A percentile compares a stretch with the other conserved stretches of the same genome.
Evolutionary conservation across 1,140 invertebrate species (phyloP).

Genomic region (Teleogryllus occipitalis): DNA sequence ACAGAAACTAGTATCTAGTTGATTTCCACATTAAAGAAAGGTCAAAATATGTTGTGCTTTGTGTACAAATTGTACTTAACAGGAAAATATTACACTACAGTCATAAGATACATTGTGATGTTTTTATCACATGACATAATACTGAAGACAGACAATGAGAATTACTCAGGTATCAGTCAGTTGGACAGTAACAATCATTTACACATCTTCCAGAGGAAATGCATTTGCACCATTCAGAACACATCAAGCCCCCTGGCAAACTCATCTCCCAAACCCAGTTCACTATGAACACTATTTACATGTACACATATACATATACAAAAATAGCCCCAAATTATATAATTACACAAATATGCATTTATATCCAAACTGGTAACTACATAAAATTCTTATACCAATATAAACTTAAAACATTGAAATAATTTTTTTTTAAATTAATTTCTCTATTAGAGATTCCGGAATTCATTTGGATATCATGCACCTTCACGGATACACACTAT

Average conservation of each 20-base stretch:
- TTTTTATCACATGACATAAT: background rate
- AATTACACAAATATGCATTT: background rate
- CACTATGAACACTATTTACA: background rate
- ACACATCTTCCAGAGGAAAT: background rate
- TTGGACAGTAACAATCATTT: background rate
- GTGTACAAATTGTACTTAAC: background rate
- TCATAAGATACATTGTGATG: background rate
- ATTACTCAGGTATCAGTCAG: background rate
- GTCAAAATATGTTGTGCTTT: background rate
- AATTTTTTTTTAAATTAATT: too few relatives aligned
- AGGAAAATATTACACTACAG: background rate
- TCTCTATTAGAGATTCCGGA: too few relatives aligned
- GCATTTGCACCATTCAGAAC: too few relatives aligned
- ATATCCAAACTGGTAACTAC: background rate
- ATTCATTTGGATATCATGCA: too few relatives aligned
- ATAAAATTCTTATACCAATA: background rate
- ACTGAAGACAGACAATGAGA: conserved; percentile 4
- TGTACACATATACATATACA: background rate
- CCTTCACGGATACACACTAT: too few relatives aligned
- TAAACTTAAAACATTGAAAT: background rate
- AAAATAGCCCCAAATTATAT: background rate
- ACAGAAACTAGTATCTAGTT: background rate
- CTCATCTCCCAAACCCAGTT: background rate
- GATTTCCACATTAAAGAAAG: background rate
- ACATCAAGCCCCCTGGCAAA: too few relatives aligned